These are phyloP conservation scores for Centruroides vittatus DNA, from an alignment of 1,140 invertebrate species.

Conservation along the genomic window DNA sequence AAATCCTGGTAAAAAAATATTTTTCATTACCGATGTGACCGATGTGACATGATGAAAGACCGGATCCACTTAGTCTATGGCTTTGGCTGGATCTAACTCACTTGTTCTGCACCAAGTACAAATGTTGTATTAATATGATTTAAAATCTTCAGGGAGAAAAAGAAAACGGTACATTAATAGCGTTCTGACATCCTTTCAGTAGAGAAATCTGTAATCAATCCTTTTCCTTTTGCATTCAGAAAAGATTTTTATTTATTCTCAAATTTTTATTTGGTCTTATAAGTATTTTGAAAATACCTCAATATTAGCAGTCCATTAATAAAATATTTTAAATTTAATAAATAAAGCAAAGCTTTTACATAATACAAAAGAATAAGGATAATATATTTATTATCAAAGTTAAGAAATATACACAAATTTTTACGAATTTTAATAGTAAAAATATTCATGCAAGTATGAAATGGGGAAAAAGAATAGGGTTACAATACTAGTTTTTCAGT, in stretches of 20 bases:
- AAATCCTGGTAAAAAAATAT: constrained; percentile 15
- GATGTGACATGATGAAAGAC: constrained; percentile 1
- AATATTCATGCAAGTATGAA: too few species aligned
- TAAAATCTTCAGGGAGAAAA: constrained; percentile 12
- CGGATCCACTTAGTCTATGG: not conserved
- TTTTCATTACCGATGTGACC: constrained; percentile 12
- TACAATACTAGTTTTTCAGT: too few species aligned
- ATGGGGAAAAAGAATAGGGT: too few species aligned
- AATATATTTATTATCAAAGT: too few species aligned
- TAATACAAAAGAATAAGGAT: too few species aligned
- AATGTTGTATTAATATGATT: constrained; percentile 2
- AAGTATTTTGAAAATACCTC: too few species aligned
- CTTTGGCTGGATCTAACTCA: not conserved
- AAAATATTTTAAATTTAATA: too few species aligned
- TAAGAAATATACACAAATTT: too few species aligned
- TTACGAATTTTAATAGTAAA: too few species aligned
- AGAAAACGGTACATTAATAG: constrained; percentile 10
- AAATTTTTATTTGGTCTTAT: too few species aligned
- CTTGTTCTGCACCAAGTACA: constrained; percentile 1
- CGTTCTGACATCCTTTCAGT: constrained; percentile 6
- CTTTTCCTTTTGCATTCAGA: not conserved
- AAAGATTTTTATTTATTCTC: not conserved
- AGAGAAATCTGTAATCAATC: constrained; percentile 8
- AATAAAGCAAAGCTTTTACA: too few species aligned
- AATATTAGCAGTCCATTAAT: too few species aligned